Percentiles rank a stretch among this genome's conserved stretches.
Conservation (phyloP, 2,797 vertebrate genomes). For the Pyrrhura leucotis region DNA sequence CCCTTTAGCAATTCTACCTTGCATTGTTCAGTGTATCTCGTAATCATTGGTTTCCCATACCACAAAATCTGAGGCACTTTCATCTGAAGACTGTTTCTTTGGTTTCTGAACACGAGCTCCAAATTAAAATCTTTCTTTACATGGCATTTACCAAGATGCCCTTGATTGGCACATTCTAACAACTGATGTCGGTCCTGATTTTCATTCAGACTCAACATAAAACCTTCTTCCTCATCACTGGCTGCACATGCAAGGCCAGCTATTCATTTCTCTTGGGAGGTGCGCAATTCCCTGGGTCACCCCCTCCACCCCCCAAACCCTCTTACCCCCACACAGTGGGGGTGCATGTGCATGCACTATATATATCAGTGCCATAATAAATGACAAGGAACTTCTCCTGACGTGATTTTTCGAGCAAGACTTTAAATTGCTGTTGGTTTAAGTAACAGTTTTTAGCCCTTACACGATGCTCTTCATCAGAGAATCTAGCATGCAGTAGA, state of each 20-base stretch:
- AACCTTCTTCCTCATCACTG: background rate
- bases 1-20: slow-evolving; percentile 65
- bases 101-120: background rate
- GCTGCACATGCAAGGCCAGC: background rate
- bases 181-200: slow-evolving; percentile 14
- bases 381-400: background rate
- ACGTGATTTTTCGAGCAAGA: background rate
- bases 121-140: background rate
- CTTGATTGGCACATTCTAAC: slow-evolving; percentile 29
- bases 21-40: slow-evolving; percentile 45
- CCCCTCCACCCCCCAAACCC: background rate
- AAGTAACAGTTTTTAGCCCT: background rate
- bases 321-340: background rate
- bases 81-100: slow-evolving; percentile 7
- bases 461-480: background rate
- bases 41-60: slow-evolving; percentile 47
- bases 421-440: background rate
- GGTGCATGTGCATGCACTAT: background rate
- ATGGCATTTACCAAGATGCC: slow-evolving; percentile 1
- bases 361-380: background rate
- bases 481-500: background rate
- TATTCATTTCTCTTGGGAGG: background rate
- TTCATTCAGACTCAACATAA: slow-evolving; percentile 33
- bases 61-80: slow-evolving; percentile 9
- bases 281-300: background rate